These are phyloP conservation scores for Macrophya alboannulata DNA, from an alignment of 2,888 invertebrate species.

Conservation along the genomic window DNA sequence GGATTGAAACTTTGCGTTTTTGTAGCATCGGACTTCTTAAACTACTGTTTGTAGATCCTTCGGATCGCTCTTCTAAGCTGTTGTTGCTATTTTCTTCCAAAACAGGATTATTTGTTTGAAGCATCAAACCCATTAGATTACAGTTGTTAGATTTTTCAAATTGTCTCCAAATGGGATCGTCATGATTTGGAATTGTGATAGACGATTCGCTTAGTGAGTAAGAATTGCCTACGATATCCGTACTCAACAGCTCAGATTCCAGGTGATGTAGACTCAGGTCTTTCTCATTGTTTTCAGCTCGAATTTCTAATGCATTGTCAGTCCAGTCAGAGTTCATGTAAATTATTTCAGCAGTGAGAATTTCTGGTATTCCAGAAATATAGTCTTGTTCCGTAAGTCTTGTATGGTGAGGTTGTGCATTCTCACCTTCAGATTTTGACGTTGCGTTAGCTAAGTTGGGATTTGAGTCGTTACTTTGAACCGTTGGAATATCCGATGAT, in stretches of 20 bases:
- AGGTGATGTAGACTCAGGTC: not conserved
- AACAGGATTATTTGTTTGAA: not conserved
- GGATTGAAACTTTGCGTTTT: not conserved
- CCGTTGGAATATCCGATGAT: not conserved
- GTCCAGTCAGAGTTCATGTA: not conserved
- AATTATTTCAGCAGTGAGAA: not conserved
- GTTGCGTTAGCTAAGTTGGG: not conserved
- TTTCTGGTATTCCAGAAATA: not conserved
- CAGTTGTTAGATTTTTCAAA: not conserved
- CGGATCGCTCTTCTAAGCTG: not conserved
- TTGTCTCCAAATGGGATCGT: not conserved
- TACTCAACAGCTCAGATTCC: not conserved
- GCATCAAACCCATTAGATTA: not conserved
- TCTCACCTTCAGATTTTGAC: not conserved
- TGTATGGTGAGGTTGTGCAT: not conserved
- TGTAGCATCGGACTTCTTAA: not conserved
- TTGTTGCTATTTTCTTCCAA: not conserved
- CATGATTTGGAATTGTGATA: slow-evolving; percentile 1
- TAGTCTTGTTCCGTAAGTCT: not conserved
- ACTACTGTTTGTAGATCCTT: not conserved
- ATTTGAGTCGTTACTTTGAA: not conserved
- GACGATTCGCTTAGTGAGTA: not conserved
- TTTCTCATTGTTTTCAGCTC: not conserved
- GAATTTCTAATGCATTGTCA: not conserved
- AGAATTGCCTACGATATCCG: not conserved